Evolutionary conservation across 2,113 vertebrate genomes (phyloP).

Genomic region (Mola mola): DNA sequence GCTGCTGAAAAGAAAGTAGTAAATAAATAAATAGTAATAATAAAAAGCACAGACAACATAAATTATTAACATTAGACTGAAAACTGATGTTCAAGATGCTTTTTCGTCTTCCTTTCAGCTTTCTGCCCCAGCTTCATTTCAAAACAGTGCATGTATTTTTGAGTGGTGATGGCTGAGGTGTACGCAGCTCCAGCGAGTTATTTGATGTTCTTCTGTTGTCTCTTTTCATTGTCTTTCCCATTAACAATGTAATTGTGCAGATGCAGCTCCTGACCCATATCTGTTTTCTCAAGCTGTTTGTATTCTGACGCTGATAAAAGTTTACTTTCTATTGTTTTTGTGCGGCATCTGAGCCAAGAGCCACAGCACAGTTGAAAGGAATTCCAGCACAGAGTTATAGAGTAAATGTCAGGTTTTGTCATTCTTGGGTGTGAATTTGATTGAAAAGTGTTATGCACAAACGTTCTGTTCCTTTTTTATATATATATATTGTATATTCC

Average conservation of each 20-base stretch:
- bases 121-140: constrained; percentile 52
- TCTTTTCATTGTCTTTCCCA: constrained; percentile 66
- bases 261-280: constrained; percentile 71
- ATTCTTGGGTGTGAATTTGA: constrained; percentile 15
- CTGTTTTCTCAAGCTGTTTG: constrained; percentile 65
- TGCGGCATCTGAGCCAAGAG: constrained; percentile 11
- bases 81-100: constrained; percentile 81
- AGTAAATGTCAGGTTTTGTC: constrained; percentile 38
- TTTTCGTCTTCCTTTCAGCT: constrained; percentile 77
- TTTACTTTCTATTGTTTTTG: constrained; percentile 51
- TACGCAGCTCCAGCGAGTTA: constrained; percentile 40
- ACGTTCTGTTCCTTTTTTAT: constrained; percentile 33
- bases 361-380: constrained; percentile 28
- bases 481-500: neutral
- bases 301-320: constrained; percentile 60
- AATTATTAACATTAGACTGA: constrained; percentile 86
- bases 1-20: constrained; percentile 78
- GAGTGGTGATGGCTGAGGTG: constrained; percentile 72
- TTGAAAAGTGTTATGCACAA: constrained; percentile 9
- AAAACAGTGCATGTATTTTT: constrained; percentile 64
- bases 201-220: constrained; percentile 78
- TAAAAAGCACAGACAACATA: constrained; percentile 84
- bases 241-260: constrained; percentile 77
- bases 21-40: constrained; percentile 86
- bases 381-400: constrained; percentile 25